Base-by-base conservation (phyloP, 1,140 invertebrate species). In the Leguminivora glycinivorella region DNA sequence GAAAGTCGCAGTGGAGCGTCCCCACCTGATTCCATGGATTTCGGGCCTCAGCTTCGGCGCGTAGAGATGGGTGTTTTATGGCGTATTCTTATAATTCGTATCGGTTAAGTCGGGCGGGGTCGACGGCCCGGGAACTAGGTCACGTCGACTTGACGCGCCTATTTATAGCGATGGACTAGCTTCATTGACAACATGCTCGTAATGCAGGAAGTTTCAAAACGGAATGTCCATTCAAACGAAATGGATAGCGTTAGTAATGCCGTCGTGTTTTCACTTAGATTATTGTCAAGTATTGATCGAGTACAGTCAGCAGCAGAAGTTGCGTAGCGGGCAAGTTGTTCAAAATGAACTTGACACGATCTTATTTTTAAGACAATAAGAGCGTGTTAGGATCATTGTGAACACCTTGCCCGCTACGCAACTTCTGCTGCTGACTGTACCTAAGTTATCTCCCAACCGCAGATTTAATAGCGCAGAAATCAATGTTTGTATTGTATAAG, bases 81-180 rank as follows among this genome's bases (percentile, higher is more conserved):
- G 25, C 56, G 12, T 63, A 29, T 63, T 63, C 58, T 63, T 63
- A 63, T 63, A 63, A 63, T 63, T 63, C 58, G 26, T 63, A 29
- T 63, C 58, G 25, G 47, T 34, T 31, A 34, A 40, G 26, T 38
- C 38, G 43, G 47, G 26, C 29, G 71, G 63, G 75, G 73, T 72
- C 68, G 71, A 75, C 73, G 73, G 40, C 14, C 63, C 58, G 9
- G 71, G 17, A 77, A 73, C 67, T 77, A 60, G 75, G 75, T 77
- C 75, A 77, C 34, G 68, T 14, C 68, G 70, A 58, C 71, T 72
- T 68, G 40, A 40, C 66, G 66, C 66, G 56, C 47, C 66, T 76
- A 76, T 76, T 76, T 72, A 76, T 76, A 73, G 19, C 68, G 17
- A 40, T 52, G 71, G 68, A 72, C 69, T 40, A 60, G 66, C 73